Evolutionary conservation across 2,888 invertebrate species (phyloP).

Genomic region (Pollenia griseotomentosa): DNA sequence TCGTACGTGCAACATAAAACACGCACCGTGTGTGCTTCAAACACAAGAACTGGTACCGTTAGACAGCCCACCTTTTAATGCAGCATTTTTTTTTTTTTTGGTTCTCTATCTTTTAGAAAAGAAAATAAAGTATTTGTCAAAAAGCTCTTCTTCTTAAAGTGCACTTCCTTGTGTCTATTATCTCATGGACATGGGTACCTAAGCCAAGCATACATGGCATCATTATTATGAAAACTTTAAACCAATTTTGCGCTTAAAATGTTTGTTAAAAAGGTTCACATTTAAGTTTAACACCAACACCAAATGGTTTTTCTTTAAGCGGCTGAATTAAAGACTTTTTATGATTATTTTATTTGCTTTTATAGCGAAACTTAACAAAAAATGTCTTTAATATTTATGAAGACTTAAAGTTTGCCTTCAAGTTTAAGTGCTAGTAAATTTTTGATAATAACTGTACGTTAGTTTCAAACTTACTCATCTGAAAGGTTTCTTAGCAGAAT

Average conservation of each 20-base stretch:
- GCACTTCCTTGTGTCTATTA: constrained; percentile 37
- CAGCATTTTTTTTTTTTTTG: background rate
- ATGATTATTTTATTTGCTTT: background rate
- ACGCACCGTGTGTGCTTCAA: constrained; percentile 57
- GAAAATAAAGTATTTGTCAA: constrained; percentile 30
- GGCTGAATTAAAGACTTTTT: background rate
- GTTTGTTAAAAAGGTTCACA: constrained; percentile 46
- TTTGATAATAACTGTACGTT: too few species aligned
- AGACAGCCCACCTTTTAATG: constrained; percentile 52
- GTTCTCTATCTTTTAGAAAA: background rate
- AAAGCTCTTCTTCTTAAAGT: constrained; percentile 34
- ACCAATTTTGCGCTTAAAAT: constrained; percentile 74
- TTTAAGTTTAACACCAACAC: constrained; percentile 30
- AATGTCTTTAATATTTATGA: too few species aligned
- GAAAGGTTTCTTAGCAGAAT: background rate
- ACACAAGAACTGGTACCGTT: constrained; percentile 35
- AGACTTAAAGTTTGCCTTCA: too few species aligned
- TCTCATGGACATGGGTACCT: constrained; percentile 9
- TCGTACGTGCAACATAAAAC: constrained; percentile 25
- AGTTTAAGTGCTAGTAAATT: too few species aligned
- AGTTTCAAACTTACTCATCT: too few species aligned
- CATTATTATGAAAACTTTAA: constrained; percentile 59
- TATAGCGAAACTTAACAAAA: too few species aligned
- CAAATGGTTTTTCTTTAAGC: background rate
- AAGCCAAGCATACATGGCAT: constrained; percentile 28